These are phyloP conservation scores for Orchesella cincta DNA, from an alignment of 1,140 invertebrate genomes.

Conservation along the genomic window DNA sequence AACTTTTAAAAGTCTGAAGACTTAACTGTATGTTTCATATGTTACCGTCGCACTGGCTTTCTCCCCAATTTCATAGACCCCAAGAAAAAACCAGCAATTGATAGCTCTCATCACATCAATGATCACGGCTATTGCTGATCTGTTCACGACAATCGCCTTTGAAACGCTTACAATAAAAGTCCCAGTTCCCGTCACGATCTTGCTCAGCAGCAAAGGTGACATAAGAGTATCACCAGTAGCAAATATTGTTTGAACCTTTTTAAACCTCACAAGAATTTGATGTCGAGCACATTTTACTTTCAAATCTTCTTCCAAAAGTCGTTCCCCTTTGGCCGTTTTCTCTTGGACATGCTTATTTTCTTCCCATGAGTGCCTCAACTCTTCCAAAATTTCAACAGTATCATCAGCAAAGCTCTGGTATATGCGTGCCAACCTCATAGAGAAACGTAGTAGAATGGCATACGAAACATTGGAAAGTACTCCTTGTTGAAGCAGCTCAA, in stretches of 20 bases:
- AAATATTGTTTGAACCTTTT: background rate
- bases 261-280: background rate
- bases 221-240: background rate
- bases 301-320: background rate
- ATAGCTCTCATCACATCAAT: background rate
- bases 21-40: too few species aligned
- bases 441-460: background rate
- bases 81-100: background rate
- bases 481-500: background rate
- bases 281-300: background rate
- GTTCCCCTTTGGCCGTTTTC: background rate
- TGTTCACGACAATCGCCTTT: background rate
- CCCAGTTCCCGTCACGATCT: background rate
- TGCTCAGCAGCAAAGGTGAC: background rate
- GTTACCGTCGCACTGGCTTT: too few species aligned
- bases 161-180: background rate
- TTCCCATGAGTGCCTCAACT: background rate
- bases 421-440: background rate
- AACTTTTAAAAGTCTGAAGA: too few species aligned
- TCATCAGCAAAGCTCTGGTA: background rate
- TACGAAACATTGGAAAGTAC: background rate
- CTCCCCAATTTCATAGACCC: background rate
- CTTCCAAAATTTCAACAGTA: background rate
- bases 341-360: background rate
- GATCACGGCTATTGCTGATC: background rate